Evolutionary conservation across 2,888 invertebrate genomes (phyloP).

Genomic region (Dryococelus australis): DNA sequence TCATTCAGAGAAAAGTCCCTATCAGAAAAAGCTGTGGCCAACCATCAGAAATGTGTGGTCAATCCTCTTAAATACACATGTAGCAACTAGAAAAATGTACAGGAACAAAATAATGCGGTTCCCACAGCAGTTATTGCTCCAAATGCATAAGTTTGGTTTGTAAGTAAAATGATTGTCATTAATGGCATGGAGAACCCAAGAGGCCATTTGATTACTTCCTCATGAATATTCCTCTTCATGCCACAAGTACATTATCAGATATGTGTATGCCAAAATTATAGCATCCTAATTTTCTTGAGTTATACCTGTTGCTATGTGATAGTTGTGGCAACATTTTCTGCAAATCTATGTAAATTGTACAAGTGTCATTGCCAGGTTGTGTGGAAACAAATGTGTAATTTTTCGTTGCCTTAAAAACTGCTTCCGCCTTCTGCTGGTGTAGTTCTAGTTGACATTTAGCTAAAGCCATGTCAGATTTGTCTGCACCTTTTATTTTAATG

Average conservation of each 20-base stretch:
- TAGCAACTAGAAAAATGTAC: conserved; percentile 35
- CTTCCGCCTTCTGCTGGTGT: neutral
- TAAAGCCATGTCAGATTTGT: neutral
- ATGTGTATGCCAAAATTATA: conserved; percentile 50
- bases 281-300: conserved; percentile 50
- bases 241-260: conserved; percentile 47
- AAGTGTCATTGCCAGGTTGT: conserved; percentile 47
- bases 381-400: neutral
- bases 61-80: conserved; percentile 17
- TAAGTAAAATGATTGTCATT: neutral
- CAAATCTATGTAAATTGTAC: conserved; percentile 48
- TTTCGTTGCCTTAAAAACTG: neutral
- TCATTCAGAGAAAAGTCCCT: conserved; percentile 46
- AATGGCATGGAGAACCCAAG: conserved; percentile 41
- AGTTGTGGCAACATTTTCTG: conserved; percentile 53
- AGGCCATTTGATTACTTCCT: conserved; percentile 49
- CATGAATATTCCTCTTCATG: conserved; percentile 48
- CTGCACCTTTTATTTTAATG: neutral
- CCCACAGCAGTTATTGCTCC: conserved; percentile 30
- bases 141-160: conserved; percentile 23
- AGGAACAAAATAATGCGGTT: conserved; percentile 30
- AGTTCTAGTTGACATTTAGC: neutral
- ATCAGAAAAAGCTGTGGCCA: conserved; percentile 46
- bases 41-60: conserved; percentile 43
- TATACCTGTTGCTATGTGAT: conserved; percentile 50